A percentile compares a stretch with the other conserved stretches of the same genome.
phyloP scores from a whole-genome alignment of 1,140 invertebrate species.

The Tetragonula clypearis region DNA sequence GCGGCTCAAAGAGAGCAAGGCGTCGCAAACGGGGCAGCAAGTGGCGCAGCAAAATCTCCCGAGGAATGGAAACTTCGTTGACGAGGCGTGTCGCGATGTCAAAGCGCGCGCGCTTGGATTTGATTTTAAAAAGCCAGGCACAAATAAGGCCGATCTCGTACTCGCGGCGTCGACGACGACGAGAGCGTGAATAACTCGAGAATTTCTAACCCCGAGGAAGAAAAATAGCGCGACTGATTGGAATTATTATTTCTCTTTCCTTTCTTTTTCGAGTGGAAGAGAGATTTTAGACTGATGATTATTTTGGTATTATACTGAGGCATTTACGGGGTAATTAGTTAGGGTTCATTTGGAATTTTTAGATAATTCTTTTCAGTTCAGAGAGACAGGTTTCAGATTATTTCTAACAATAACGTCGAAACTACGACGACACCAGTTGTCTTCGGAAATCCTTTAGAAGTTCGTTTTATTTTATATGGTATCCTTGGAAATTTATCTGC shows the following conservation, averaged over 20 bases:
- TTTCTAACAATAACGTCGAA: too few relatives aligned
- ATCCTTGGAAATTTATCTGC: too few relatives aligned
- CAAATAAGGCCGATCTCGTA: slow-evolving; percentile 44
- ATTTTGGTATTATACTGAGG: too few relatives aligned
- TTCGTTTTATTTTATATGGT: too few relatives aligned
- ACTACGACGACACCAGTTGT: too few relatives aligned
- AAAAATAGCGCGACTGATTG: neutral
- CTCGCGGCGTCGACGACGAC: neutral
- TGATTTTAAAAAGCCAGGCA: slow-evolving; percentile 14
- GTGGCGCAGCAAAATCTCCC: slow-evolving; percentile 25
- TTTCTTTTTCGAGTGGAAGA: too few relatives aligned
- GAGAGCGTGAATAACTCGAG: neutral
- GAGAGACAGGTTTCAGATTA: too few relatives aligned
- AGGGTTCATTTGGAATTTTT: too few relatives aligned
- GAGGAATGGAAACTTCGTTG: slow-evolving; percentile 28
- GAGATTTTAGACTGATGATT: too few relatives aligned
- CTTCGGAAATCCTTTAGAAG: too few relatives aligned
- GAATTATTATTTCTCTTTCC: neutral
- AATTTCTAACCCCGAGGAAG: neutral
- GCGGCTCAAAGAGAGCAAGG: slow-evolving; percentile 29
- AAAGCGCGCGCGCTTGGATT: slow-evolving; percentile 6
- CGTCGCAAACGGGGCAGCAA: neutral
- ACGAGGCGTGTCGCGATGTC: neutral
- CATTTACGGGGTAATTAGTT: too few relatives aligned
- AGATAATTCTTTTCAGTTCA: too few relatives aligned